Evolutionary conservation across 2,113 vertebrate species (phyloP).

Genomic region (Ramphastos sulfuratus): DNA sequence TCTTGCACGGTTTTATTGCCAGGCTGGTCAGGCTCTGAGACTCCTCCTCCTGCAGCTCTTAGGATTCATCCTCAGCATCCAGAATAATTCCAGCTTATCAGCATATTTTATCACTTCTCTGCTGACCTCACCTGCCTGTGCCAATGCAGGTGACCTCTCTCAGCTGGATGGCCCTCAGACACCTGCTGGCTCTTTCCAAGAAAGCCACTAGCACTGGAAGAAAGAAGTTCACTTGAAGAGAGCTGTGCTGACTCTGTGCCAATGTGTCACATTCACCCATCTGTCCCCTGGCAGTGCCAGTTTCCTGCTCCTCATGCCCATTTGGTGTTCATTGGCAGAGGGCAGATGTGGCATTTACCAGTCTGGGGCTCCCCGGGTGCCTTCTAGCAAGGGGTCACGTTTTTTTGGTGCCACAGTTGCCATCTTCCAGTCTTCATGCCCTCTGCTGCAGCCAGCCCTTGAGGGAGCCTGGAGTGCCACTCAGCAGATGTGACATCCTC

Average conservation of each 20-base stretch:
- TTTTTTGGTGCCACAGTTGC: neutral
- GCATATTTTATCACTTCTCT: neutral
- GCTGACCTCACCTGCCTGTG: neutral
- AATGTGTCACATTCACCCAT: conserved; percentile 21
- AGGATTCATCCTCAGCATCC: neutral
- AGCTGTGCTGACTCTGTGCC: neutral
- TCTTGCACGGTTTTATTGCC: neutral
- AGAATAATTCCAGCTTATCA: neutral
- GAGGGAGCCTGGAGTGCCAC: neutral
- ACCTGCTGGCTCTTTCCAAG: neutral
- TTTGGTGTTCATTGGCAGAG: conserved; percentile 62
- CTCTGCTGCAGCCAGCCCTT: neutral
- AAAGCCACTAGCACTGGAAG: neutral
- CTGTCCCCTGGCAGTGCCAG: conserved; percentile 29
- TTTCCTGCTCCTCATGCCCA: conserved; percentile 40
- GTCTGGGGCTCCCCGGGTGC: neutral
- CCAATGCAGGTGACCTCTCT: neutral
- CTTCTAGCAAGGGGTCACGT: neutral
- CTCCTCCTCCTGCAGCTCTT: neutral
- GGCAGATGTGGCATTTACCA: conserved; percentile 52
- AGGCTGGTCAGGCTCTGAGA: neutral
- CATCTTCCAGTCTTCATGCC: neutral
- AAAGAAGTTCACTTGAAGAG: neutral
- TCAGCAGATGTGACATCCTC: neutral
- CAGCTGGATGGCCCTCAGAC: neutral